Base-by-base conservation (phyloP, 2,797 vertebrate species). In the Neosilurus hyrtlii region DNA sequence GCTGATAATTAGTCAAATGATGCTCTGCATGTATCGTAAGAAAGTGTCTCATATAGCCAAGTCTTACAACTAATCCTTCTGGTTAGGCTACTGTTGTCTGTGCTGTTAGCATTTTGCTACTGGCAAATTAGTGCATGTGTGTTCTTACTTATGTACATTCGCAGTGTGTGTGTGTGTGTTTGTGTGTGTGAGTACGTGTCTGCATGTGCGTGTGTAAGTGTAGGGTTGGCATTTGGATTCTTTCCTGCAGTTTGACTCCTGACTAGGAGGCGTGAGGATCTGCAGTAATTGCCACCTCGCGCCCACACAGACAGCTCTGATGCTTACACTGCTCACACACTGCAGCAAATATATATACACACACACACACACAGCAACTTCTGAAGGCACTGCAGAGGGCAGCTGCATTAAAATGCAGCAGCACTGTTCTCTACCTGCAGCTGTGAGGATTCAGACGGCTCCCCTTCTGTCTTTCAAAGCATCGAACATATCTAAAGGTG, bases 241-340 rank as follows among this genome's bases (percentile, higher is more conserved):
- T 70, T 72, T 83, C 76, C 70, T 56, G 72, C 73, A 82, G 83
- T 86, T 73, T 71, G 74, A 80, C 78, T 82, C 57, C 52, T 82
- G 63, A 80, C 77, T 85, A 76, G 83, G 71, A 86, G 87, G 84
- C 84, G 82, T 86, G 61, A 71, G 86, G 84, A 86, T 86, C 86
- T 86, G 73, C 82, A 82, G 82, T 87, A 82, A 89, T 89, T 87
- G 86, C 87, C 84, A 86, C 84, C 82, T 85, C 84, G 85, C 79
- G 84, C 89, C 88, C 88, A 89, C 84, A 83, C 84, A 85, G 82
- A 83, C 83, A 86, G 84, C 86, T 82, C 80, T 74, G 70, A 84
- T 86, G 79, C 76, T 80, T 81, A 74, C 62, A 80, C 81, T 82
- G 49, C 83, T 84, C 81, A 84, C 72, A 82, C 66, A 80, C 77